These are phyloP conservation scores for Philereme vetulata DNA, from an alignment of 2,888 invertebrate genomes.

Conservation along the genomic window DNA sequence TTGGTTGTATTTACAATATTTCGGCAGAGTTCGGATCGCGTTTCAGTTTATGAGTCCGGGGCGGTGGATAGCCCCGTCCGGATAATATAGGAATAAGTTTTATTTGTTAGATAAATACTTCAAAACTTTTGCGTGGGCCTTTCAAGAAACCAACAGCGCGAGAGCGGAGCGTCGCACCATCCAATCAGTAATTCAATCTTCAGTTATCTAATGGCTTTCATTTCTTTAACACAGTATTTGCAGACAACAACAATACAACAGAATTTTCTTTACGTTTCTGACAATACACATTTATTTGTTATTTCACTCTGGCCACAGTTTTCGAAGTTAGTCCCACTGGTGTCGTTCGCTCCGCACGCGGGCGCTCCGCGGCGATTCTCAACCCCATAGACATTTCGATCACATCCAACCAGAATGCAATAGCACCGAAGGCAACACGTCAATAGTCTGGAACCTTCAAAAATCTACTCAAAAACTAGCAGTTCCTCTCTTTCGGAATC, in stretches of 20 bases:
- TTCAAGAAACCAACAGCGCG: conserved; percentile 44
- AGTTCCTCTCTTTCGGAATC: conserved; percentile 53
- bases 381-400: conserved; percentile 87
- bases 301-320: conserved; percentile 42
- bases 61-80: conserved; percentile 41
- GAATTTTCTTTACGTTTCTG: conserved; percentile 32
- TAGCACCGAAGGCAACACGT: conserved; percentile 89
- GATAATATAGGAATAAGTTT: conserved; percentile 74
- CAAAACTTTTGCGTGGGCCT: conserved; percentile 68
- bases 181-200: conserved; percentile 40
- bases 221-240: conserved; percentile 32
- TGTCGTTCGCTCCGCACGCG: conserved; percentile 61
- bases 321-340: conserved; percentile 46
- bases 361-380: conserved; percentile 84
- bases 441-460: conserved; percentile 69
- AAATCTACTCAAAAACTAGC: conserved; percentile 49
- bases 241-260: conserved; percentile 29
- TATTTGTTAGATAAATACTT: conserved; percentile 78
- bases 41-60: conserved; percentile 67
- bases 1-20: conserved; percentile 68
- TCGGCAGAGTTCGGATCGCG: conserved; percentile 74
- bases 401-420: conserved; percentile 90
- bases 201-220: conserved; percentile 24
- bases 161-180: conserved; percentile 59
- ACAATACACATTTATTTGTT: conserved; percentile 30